Conservation (phyloP, 2,113 vertebrate species). For the Quiscalus mexicanus region DNA sequence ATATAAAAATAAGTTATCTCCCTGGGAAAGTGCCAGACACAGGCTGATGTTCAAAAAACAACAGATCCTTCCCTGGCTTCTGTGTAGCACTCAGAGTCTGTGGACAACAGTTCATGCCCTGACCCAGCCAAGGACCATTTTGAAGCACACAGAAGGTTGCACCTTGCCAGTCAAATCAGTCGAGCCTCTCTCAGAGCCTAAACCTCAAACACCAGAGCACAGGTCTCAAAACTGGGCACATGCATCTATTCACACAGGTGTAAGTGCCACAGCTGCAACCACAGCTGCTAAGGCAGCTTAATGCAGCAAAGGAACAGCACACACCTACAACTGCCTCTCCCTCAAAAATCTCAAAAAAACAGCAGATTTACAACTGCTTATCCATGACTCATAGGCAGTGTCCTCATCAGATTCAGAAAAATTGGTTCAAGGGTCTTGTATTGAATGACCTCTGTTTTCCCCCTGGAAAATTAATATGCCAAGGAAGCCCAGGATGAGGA, state of each 20-base stretch:
- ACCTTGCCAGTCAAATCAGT: not conserved
- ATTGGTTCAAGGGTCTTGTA: not conserved
- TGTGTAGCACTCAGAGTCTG: not conserved
- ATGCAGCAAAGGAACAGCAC: not conserved
- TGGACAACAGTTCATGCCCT: not conserved
- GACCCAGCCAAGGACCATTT: not conserved
- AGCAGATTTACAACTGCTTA: not conserved
- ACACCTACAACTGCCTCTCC: not conserved
- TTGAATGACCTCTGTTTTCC: not conserved
- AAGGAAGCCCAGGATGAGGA: not conserved
- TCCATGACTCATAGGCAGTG: not conserved
- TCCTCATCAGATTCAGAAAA: not conserved
- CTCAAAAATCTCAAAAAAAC: not conserved
- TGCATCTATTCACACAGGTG: not conserved
- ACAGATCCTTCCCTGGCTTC: not conserved
- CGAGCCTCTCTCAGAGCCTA: not conserved
- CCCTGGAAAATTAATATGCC: not conserved
- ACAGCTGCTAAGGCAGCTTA: not conserved
- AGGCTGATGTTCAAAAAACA: not conserved
- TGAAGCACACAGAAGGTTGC: not conserved
- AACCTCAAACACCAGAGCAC: not conserved
- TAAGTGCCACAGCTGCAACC: not conserved
- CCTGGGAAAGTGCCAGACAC: not conserved
- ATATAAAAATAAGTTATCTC: not conserved
- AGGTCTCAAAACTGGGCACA: not conserved